These are phyloP conservation scores for Dysmachus trigonus DNA, from an alignment of 2,888 invertebrate genomes.

Conservation along the genomic window DNA sequence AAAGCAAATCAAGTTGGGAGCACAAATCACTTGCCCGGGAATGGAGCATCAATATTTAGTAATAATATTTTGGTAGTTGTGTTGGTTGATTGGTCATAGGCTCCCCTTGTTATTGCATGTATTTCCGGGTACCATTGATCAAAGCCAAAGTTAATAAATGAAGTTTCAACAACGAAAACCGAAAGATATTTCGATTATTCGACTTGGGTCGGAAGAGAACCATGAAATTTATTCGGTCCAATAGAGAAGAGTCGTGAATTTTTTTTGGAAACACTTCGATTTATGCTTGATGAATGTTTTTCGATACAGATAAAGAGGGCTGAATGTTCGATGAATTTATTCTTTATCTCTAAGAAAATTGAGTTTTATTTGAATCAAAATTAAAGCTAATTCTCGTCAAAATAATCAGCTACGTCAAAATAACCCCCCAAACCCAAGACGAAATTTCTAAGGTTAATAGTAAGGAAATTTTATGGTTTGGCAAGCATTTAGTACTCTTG, in stretches of 20 bases:
- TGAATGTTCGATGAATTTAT: no score
- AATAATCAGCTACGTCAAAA: no score
- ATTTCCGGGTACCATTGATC: not conserved
- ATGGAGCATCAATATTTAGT: not conserved
- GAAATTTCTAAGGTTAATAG: no score
- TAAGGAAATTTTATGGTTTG: no score
- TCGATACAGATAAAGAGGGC: no score
- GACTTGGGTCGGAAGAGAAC: not conserved
- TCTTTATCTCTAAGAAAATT: no score
- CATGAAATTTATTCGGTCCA: not conserved
- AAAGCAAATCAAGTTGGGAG: not conserved
- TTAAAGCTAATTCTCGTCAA: no score
- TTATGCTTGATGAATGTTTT: not conserved
- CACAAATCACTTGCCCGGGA: not conserved
- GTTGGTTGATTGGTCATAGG: not conserved
- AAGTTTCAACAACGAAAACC: not conserved
- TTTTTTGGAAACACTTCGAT: not conserved
- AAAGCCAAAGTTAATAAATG: not conserved
- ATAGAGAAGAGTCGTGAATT: not conserved
- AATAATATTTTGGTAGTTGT: not conserved
- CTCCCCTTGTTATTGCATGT: not conserved
- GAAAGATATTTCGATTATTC: not conserved
- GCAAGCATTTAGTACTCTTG: no score
- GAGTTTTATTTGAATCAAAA: no score
- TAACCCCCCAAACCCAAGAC: no score